Base-by-base conservation (phyloP, 2,797 vertebrate genomes). In the Myiothlypis chrysogaster region DNA sequence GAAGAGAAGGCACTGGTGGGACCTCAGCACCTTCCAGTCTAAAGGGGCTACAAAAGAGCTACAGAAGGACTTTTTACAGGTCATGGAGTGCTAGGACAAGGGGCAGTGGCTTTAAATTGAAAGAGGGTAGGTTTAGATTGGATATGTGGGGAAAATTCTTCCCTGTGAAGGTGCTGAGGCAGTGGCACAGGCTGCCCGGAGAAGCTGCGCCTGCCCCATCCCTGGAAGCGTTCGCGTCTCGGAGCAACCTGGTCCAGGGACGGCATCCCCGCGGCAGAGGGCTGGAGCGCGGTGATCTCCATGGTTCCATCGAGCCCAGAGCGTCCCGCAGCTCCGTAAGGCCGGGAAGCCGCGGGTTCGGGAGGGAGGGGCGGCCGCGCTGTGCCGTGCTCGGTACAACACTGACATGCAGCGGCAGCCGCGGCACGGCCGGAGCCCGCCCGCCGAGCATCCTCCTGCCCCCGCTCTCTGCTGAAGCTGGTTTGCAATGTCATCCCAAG, bases 391-490 rank as follows among this genome's bases (percentile, higher is more conserved):
- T 93, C 69, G 89, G 96, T 90, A 71, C 97, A 94, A 97, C 88
- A 97, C 93, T 97, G 98, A 97, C 97, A 97, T 97, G 96, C 91
- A 96, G 97, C 93, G 97, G 97, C 64, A 19, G 50, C 27, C 49
- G 49, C 53, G 13, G 12, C 63, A 15, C 44, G 18, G 37, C 25
- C 30, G 12, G 53, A 22, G 30, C 15, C 49, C 49, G 49, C 49
- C 49, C 24, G 37, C 60, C 2, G 7, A 7, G 56, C 49, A 2
- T 5, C 25, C 30, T 30, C 32, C 56, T 7, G 13, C 10, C 44
- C 50, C 30, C 3, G 24, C 1, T n/a, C 64, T 6, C 37, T 6
- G 24, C 1, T 4, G 24, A 9, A 30, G 37, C 14, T 23, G 52
- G 4, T 4, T 65, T 83, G 65, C 80, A 94, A 86, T 82, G 81